Evolutionary conservation across 35 echinoderm and acorn worm genomes (phyloP), one percentile per base, ranked within the genome.

Genomic region (Anneissia japonica): DNA sequence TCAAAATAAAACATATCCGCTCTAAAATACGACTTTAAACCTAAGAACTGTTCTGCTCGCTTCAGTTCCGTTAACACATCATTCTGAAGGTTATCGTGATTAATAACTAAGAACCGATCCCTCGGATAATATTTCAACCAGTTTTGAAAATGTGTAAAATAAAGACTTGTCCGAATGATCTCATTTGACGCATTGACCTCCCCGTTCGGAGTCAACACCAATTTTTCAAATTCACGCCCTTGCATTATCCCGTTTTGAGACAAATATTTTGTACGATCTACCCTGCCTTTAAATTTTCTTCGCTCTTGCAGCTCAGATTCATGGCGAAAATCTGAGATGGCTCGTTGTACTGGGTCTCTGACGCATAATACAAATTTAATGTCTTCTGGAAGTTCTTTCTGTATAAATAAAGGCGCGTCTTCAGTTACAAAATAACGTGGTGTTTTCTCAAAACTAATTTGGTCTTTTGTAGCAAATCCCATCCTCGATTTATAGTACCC

Each of bases 401-500:
- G 17, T 4, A 99, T 99, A 19, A 81, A 46, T 14, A 30, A 35
- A 0, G 96, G 96, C 0, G 92, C 84, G 73, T 84, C 76, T 0
- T 83, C 46, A 23, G 96, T 99, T 29, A 94, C 80, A 88, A 99
- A 99, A 74, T 99, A 99, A 10, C 96, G 86, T 9, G 96, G 96
- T 0, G 96, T 99, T 85, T 99, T 99, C 73, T 99, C 96, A 75
- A 99, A 99, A 32, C 33, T 84, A 34, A 94, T 40, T 36, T 89
- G 86, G 21, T 79, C 38, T 26, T 79, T 12, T 4, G 86, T 77
- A 2, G 96, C 74, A 82, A 91, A 99, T 3, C 77, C 76, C 96
- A 99, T 99, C 72, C 86, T 51, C 12, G 96, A 99, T 43, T 39
- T 79, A 29, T 99, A 99, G 37, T 81, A 99, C 17, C 86, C 87